phyloP scores from a whole-genome alignment of 2,888 invertebrate genomes.

The Epinotia demarniana region DNA sequence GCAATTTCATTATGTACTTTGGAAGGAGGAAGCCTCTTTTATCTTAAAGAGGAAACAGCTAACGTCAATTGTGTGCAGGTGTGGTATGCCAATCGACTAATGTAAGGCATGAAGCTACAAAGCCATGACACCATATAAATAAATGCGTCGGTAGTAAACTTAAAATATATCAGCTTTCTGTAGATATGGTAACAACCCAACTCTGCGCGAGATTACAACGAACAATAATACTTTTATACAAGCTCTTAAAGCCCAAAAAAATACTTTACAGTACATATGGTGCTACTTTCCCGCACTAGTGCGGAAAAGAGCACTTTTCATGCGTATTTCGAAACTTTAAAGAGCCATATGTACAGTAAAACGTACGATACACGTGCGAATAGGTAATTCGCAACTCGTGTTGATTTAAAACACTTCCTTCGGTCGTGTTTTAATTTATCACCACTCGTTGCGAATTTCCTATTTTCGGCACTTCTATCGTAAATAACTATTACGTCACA shows the following conservation, averaged over 20 bases:
- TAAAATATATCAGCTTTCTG: conserved; percentile 4
- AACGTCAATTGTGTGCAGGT: not conserved
- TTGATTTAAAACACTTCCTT: too few relatives aligned
- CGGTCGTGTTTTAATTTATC: too few relatives aligned
- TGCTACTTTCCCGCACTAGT: too few relatives aligned
- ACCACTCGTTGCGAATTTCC: too few relatives aligned
- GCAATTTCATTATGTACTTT: not conserved
- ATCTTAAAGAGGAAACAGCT: not conserved
- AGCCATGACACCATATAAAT: conserved; percentile 28
- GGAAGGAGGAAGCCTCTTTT: not conserved
- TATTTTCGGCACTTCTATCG: too few relatives aligned
- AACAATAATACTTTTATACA: not conserved
- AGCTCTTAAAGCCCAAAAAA: not conserved
- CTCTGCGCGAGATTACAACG: conserved; percentile 2
- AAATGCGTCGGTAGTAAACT: conserved; percentile 21
- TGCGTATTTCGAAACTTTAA: too few relatives aligned
- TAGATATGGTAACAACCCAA: conserved; percentile 21
- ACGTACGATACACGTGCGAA: too few relatives aligned
- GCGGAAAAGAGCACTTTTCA: too few relatives aligned
- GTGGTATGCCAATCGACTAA: not conserved
- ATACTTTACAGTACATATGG: too few relatives aligned
- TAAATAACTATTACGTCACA: too few relatives aligned
- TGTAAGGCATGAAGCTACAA: not conserved
- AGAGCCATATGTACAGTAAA: too few relatives aligned
- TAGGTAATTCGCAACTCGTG: too few relatives aligned